Base-by-base conservation (phyloP, 2,888 invertebrate species). In the Mylabris sibirica region DNA sequence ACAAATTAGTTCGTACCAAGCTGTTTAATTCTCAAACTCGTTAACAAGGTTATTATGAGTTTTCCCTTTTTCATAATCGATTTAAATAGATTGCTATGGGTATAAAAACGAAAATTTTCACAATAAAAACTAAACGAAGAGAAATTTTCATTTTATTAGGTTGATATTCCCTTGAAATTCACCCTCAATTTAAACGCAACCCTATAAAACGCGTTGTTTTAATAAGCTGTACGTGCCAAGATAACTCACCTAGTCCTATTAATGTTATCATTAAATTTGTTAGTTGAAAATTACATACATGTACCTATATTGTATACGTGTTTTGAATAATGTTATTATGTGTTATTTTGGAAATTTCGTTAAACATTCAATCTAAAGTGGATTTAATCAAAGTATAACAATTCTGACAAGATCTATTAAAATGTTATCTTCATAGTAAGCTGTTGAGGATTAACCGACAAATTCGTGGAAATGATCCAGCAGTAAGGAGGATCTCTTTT, bases 1-100 rank as follows among this genome's bases (percentile, higher is more conserved):
- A 57, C 57, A 24, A 57, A 14, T 57, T 30, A 64, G 49, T 61
- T 44, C 69, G 69, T 69, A 60, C 69, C 68, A 71, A 60, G 57
- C 68, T 65, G 63, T 71, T 70, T 70, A 70, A 59, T 65, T 63
- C 63, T 62, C 26, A 62, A 69, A 71, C 66, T 68, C 66, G 68
- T 71, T 70, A 68, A 71, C 66, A 68, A 68, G 61, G 61, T 66
- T 71, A 71, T 68, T 66, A 68, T 59, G 66, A 64, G 65, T 68
- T 71, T 65, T 66, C 62, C 57, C 57, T 59, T 63, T 63, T 64
- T 57, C 49, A 34, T 57, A 67, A 59, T 67, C 67, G 70, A 70
- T 70, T 49, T 24, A 57, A 57, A 57, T 57, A 24, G 24, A 57
- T 4, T 57, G 14, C 57, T 24, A 57, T n/a, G n/a, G n/a, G n/a